These are phyloP conservation scores for Aplidium turbinatum DNA, from an alignment of 23 tunicate genomes.

Conservation along the genomic window DNA sequence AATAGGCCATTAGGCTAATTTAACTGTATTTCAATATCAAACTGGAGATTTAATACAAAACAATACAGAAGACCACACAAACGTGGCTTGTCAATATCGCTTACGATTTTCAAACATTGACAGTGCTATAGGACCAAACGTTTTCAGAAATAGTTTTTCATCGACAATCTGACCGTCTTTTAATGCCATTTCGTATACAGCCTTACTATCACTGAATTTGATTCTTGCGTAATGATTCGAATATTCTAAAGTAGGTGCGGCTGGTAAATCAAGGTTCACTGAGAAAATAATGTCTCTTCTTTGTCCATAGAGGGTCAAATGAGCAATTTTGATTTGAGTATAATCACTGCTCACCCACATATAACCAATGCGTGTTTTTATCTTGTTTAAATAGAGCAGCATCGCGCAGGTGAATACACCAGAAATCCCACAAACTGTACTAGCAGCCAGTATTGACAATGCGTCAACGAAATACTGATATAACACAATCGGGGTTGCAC, in stretches of 20 bases:
- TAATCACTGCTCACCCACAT: conserved; percentile 29
- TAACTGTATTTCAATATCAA: too few relatives aligned
- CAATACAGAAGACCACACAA: too few relatives aligned
- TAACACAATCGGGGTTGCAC: conserved; percentile 12
- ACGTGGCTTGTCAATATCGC: too few relatives aligned
- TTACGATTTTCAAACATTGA: too few relatives aligned
- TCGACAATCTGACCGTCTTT: conserved; percentile 26
- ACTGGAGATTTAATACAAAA: too few relatives aligned
- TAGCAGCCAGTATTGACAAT: not conserved
- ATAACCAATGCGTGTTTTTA: conserved; percentile 38
- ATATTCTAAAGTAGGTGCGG: too few relatives aligned
- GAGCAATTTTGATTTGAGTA: conserved; percentile 39
- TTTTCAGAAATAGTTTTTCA: conserved; percentile 14
- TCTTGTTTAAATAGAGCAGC: conserved; percentile 38
- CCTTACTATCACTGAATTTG: conserved; percentile 4
- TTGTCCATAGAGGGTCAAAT: conserved; percentile 50
- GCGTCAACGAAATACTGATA: not conserved
- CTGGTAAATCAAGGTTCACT: conserved; percentile 1
- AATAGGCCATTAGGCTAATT: too few relatives aligned
- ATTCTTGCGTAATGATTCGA: too few relatives aligned
- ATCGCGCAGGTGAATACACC: conserved; percentile 11
- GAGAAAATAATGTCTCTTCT: conserved; percentile 39
- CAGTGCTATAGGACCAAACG: conserved; percentile 26
- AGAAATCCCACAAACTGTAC: conserved; percentile 6
- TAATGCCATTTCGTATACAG: conserved; percentile 29